Percentiles rank a stretch among this genome's conserved stretches.
These are phyloP conservation scores for Cynocephalus volans DNA, from an alignment of 2,113 vertebrate genomes.

Conservation along the genomic window DNA sequence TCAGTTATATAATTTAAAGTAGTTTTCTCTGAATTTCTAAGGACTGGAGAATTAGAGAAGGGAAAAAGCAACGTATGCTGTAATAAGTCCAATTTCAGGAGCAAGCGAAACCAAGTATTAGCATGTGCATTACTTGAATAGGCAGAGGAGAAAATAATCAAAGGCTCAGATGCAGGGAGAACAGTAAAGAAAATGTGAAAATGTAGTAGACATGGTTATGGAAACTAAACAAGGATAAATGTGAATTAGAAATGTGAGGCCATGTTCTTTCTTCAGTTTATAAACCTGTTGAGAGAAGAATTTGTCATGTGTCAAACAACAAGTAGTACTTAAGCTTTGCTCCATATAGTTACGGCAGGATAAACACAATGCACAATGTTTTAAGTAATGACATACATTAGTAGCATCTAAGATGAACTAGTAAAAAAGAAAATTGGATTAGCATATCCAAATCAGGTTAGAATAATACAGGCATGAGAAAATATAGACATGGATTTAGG, in stretches of 20 bases:
- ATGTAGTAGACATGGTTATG: not conserved
- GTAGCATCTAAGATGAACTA: not conserved
- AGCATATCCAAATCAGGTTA: not conserved
- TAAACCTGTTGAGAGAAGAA: not conserved
- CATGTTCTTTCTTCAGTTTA: constrained; percentile 8
- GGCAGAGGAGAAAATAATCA: not conserved
- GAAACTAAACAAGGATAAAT: constrained; percentile 22
- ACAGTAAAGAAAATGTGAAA: constrained; percentile 43
- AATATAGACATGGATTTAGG: not conserved
- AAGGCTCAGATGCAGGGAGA: not conserved
- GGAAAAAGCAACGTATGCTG: not conserved
- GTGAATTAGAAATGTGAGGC: not conserved
- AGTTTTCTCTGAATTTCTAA: not conserved
- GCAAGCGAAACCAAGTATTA: not conserved
- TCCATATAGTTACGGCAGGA: not conserved
- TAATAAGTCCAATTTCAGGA: not conserved
- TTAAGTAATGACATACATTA: constrained; percentile 20
- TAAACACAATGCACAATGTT: not conserved
- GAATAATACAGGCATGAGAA: constrained; percentile 5
- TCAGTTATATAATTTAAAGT: not conserved
- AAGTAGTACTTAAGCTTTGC: not conserved
- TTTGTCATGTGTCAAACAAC: constrained; percentile 8
- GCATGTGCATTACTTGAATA: not conserved
- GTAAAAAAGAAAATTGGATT: not conserved
- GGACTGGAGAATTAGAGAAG: not conserved